These are phyloP conservation scores for Myotis davidii DNA, from an alignment of 2,113 vertebrate genomes.

Conservation along the genomic window DNA sequence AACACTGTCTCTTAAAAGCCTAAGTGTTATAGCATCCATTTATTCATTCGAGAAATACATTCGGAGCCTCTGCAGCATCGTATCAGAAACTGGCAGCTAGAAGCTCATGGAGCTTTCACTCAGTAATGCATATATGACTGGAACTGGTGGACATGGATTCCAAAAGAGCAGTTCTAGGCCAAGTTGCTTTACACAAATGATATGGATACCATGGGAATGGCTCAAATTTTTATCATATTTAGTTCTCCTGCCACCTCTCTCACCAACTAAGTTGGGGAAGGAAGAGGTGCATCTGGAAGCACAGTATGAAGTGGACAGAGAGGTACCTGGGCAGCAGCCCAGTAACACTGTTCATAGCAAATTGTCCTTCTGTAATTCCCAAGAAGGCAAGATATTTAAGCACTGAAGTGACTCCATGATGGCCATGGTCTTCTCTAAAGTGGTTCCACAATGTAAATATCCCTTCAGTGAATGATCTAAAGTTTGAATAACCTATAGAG, in stretches of 20 bases:
- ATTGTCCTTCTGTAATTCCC: background rate
- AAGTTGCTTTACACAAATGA: background rate
- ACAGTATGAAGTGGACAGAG: background rate
- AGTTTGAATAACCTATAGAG: background rate
- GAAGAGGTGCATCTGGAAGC: background rate
- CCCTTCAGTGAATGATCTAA: background rate
- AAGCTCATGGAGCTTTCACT: background rate
- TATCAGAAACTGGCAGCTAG: background rate
- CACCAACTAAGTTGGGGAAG: background rate
- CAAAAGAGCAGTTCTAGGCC: background rate
- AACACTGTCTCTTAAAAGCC: background rate
- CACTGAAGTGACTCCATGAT: background rate
- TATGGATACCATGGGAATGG: background rate
- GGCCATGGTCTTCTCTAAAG: background rate
- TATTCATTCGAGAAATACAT: constrained; percentile 11
- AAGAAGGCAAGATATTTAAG: background rate
- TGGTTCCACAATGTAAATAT: background rate
- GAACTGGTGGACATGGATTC: background rate
- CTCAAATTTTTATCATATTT: background rate
- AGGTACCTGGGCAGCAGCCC: background rate
- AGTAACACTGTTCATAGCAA: background rate
- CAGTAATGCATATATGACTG: background rate
- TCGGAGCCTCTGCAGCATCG: background rate
- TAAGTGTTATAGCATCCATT: background rate
- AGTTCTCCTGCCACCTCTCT: background rate